phyloP scores from a whole-genome alignment of 2,797 vertebrate genomes.

The Odontamblyopus rebecca region DNA sequence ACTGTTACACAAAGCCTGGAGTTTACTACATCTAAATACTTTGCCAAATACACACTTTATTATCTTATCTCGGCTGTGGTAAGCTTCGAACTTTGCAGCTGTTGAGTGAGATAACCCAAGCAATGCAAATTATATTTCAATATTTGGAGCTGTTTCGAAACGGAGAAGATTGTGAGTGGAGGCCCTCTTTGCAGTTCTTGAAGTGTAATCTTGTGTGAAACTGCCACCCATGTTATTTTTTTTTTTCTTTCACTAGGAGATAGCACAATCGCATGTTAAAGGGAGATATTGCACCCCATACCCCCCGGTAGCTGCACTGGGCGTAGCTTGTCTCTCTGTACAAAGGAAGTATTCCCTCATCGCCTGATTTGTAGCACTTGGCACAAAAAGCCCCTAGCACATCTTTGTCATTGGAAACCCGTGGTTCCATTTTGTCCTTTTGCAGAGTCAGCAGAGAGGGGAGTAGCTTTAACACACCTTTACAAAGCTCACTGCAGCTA shows the following conservation, averaged over 20 bases:
- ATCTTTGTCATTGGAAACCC: conserved; percentile 29
- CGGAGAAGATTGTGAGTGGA: conserved; percentile 50
- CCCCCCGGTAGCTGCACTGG: conserved; percentile 39
- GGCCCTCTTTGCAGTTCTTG: conserved; percentile 41
- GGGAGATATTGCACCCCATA: conserved; percentile 40
- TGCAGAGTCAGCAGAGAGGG: conserved; percentile 12
- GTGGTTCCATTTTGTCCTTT: conserved; percentile 16
- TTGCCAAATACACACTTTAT: conserved; percentile 47
- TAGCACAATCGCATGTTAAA: conserved; percentile 38
- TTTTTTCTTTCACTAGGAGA: conserved; percentile 23
- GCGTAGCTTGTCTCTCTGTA: conserved; percentile 29
- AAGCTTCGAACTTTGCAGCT: conserved; percentile 37
- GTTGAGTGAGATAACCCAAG: conserved; percentile 46
- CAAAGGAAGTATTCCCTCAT: conserved; percentile 30
- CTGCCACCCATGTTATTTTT: conserved; percentile 13
- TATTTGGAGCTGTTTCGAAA: conserved; percentile 56
- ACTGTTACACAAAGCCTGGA: neutral
- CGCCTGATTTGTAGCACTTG: conserved; percentile 30
- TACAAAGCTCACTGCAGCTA: neutral
- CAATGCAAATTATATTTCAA: conserved; percentile 51
- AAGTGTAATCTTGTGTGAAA: conserved; percentile 58
- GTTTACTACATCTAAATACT: conserved; percentile 44
- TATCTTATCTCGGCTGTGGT: conserved; percentile 52
- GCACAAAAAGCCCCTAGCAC: conserved; percentile 18
- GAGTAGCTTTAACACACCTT: conserved; percentile 18